phyloP scores from a whole-genome alignment of 2,797 vertebrate species.

The Sebastes oblongus region DNA sequence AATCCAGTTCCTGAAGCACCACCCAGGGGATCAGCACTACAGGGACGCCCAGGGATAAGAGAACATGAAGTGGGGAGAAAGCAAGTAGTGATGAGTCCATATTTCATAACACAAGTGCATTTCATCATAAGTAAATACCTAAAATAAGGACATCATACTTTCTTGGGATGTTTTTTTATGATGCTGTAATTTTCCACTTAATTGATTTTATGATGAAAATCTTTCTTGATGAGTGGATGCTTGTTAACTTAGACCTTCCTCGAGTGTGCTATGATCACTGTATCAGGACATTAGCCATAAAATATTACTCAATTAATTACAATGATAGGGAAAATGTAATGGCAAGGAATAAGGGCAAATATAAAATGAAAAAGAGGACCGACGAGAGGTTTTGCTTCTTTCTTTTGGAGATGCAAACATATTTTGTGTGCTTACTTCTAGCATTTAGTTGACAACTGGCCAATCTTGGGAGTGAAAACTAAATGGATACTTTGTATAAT shows the following conservation, averaged over 20 bases:
- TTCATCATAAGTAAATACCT: neutral
- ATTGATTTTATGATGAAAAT: neutral
- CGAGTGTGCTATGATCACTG: neutral
- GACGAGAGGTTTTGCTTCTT: neutral
- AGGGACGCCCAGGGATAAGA: conserved; percentile 83
- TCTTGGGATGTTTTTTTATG: neutral
- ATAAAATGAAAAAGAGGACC: neutral
- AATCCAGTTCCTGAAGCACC: conserved; percentile 93
- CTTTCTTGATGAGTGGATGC: neutral
- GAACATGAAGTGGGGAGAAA: neutral
- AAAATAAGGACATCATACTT: neutral
- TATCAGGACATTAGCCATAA: neutral
- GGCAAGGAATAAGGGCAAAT: neutral
- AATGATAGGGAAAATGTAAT: neutral
- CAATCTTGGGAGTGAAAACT: neutral
- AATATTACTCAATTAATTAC: neutral
- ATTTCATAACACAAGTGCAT: neutral
- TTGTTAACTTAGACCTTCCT: neutral
- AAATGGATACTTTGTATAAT: neutral
- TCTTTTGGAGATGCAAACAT: neutral
- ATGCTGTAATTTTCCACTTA: neutral
- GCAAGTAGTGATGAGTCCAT: neutral
- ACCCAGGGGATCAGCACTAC: conserved; percentile 93
- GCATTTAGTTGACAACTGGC: neutral
- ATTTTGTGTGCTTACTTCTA: neutral